These are phyloP conservation scores for Sebastiscus tertius DNA, from an alignment of 2,797 vertebrate genomes.

Conservation along the genomic window DNA sequence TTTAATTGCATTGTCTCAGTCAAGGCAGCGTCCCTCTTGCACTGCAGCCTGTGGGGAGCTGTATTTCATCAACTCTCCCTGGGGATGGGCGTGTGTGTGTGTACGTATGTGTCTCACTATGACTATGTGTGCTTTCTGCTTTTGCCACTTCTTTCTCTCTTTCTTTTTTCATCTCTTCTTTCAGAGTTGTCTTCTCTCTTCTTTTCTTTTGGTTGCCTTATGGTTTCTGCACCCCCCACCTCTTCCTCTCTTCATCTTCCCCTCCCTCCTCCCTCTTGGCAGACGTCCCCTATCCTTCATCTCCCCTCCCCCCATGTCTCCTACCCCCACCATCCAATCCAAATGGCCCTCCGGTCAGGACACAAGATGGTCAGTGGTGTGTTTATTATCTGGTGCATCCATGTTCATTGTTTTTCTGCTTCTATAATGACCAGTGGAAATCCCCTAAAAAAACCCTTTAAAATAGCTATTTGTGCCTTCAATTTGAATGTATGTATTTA, in stretches of 20 bases:
- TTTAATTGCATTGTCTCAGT: conserved; percentile 34
- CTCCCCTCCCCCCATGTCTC: conserved; percentile 64
- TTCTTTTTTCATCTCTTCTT: background rate
- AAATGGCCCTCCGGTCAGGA: conserved; percentile 63
- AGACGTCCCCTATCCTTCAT: conserved; percentile 27
- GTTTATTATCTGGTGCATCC: conserved; percentile 28
- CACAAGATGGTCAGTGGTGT: conserved; percentile 64
- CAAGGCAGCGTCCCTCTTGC: conserved; percentile 21
- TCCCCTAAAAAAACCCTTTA: background rate
- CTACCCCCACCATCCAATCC: conserved; percentile 54
- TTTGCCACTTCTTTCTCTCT: background rate
- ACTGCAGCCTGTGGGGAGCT: conserved; percentile 35
- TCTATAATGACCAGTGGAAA: background rate
- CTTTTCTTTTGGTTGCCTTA: background rate
- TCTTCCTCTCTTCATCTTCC: conserved; percentile 14
- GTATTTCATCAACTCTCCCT: conserved; percentile 49
- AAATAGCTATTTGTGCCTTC: background rate
- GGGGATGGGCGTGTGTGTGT: conserved; percentile 23
- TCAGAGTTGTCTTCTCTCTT: background rate
- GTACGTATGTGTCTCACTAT: conserved; percentile 17
- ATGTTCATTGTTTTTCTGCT: conserved; percentile 20
- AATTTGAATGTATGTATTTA: background rate
- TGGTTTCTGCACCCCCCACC: background rate
- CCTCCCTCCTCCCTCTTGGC: conserved; percentile 41
- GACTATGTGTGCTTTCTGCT: background rate